Evolutionary conservation across 2,113 vertebrate genomes (phyloP).

Genomic region (Gobio gobio): DNA sequence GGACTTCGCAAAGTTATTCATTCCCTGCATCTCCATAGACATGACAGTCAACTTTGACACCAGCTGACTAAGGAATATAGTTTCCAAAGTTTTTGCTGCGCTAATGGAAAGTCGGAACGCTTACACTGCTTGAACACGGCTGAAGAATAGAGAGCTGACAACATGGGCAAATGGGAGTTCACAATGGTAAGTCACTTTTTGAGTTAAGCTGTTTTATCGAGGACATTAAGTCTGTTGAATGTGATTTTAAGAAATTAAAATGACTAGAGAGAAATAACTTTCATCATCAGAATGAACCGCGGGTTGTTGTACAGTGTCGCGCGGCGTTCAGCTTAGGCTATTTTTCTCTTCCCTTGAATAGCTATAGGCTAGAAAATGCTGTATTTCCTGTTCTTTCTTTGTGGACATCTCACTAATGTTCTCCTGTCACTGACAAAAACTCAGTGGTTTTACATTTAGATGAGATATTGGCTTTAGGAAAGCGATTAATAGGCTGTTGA

Average conservation of each 20-base stretch:
- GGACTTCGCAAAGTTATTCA: background rate
- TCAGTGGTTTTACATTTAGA: background rate
- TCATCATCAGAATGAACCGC: background rate
- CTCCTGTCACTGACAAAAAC: background rate
- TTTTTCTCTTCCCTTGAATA: background rate
- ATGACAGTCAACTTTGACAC: background rate
- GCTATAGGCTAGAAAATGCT: background rate
- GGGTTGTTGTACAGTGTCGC: background rate
- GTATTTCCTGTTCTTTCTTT: background rate
- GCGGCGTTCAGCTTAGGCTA: background rate
- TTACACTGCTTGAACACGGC: background rate
- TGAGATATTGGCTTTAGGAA: background rate
- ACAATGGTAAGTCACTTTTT: conserved; percentile 70
- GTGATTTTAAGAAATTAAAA: background rate
- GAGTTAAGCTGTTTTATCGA: background rate
- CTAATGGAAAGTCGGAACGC: conserved; percentile 13
- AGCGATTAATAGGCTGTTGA: background rate
- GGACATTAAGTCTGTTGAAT: background rate
- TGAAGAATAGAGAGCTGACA: background rate
- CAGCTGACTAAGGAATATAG: conserved; percentile 5
- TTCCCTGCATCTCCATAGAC: background rate
- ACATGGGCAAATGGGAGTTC: conserved; percentile 75
- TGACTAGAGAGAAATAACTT: background rate
- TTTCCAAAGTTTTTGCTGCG: background rate
- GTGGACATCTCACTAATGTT: background rate